Conservation (phyloP, 2,797 vertebrate genomes). For the Sandelia bainsii region DNA sequence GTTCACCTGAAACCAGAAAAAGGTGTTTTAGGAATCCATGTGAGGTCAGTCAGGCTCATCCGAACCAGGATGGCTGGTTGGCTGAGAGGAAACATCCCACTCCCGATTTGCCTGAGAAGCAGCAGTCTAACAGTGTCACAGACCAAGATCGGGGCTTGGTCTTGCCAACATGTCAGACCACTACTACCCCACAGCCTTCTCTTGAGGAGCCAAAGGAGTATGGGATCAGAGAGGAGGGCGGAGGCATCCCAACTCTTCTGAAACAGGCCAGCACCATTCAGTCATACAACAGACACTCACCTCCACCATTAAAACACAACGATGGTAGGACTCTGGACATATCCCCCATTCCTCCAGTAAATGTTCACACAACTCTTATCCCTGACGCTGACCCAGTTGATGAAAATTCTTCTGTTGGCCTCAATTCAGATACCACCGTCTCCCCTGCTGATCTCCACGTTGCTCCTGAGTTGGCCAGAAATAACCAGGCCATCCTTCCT, state of each 20-base stretch:
- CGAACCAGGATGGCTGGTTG: neutral
- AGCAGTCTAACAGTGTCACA: accelerated
- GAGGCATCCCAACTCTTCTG: conserved; percentile 20
- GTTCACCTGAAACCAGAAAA: neutral
- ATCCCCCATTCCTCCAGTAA: neutral
- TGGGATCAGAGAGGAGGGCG: neutral
- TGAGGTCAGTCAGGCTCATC: neutral
- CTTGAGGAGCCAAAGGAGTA: neutral
- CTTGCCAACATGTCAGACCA: accelerated
- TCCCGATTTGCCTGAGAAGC: neutral
- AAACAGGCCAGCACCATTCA: conserved; percentile 27
- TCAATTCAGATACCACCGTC: neutral
- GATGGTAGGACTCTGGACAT: conserved; percentile 28
- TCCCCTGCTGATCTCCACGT: neutral
- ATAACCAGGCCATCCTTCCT: neutral
- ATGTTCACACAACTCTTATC: neutral
- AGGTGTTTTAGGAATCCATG: neutral
- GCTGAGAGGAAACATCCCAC: neutral
- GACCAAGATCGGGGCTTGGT: neutral
- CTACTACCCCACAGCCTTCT: neutral
- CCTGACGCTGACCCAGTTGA: neutral
- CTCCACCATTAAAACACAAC: conserved; percentile 58
- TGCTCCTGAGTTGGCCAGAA: neutral
- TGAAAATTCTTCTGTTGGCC: neutral
- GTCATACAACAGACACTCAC: conserved; percentile 30